Base-by-base conservation (phyloP, 2,113 vertebrate genomes). In the Oostethus manadensis region DNA sequence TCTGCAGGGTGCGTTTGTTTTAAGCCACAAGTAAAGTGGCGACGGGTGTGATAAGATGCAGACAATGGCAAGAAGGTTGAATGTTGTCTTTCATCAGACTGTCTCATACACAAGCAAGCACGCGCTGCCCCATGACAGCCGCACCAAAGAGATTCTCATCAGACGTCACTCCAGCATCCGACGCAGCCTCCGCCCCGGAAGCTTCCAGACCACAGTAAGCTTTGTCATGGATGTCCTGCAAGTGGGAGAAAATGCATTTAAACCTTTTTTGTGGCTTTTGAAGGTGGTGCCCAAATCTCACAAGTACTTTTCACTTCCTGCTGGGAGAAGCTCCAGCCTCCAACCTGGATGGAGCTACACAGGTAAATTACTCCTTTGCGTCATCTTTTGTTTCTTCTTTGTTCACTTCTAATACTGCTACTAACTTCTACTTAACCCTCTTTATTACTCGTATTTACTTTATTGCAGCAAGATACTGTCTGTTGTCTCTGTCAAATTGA, bases 131-230 rank as follows among this genome's bases (percentile, higher is more conserved):
- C 93, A 77, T 0, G 92, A 98, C 64, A 88, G 78, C 47, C 92
- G 91, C 16, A 88, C 89, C 55, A 93, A 87, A 80, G 97, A 98
- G 86, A 99, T 99, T 33, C 87, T 99, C 45, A 94, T 99, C 71
- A 91, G 96, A 51, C 90, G 94, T 0, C 90, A 97, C 10, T 82
- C 92, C 82, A 97, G 91, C 81, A 70, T 98, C 56, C 88, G 93
- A 13, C 92, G 93, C 48, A 98, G 94, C 84, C 69, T 97, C 53
- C 83, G 92, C 62, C 91, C 92, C 16, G 91, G 89, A 3, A 93
- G 84, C 86, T 90, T 89, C 6, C 90, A 90, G 5, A 81, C 78
- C 73, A 44, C 82, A 81, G 96, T 97, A 73, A 65, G 78, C 43
- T 29, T 29, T 17, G 20, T 42, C 56, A 58, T 16, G 17, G 22